Evolutionary conservation across 2,113 vertebrate species (phyloP).

Genomic region (Labrus mixtus): DNA sequence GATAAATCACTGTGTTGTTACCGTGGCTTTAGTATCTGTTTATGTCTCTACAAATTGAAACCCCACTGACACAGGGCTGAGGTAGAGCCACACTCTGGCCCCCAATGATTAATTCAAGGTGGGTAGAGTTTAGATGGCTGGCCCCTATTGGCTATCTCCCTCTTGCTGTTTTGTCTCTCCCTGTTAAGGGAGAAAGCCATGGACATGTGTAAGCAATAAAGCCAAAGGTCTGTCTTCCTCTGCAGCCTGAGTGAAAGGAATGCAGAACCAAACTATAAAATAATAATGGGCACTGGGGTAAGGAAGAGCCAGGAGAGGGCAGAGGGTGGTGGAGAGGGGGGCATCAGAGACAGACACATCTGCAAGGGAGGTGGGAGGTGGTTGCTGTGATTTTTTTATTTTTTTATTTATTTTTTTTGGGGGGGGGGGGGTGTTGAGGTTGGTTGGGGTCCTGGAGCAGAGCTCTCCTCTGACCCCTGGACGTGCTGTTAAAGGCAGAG

Average conservation of each 20-base stretch:
- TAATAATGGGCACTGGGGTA: slow-evolving; percentile 92
- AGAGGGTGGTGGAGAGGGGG: slow-evolving; percentile 59
- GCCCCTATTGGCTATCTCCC: slow-evolving; percentile 88
- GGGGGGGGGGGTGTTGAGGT: slow-evolving; percentile 45
- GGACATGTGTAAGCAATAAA: slow-evolving; percentile 99
- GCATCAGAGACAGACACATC: slow-evolving; percentile 73
- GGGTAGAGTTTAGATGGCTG: slow-evolving; percentile 93
- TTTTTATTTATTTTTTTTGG: background rate
- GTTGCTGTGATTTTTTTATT: slow-evolving; percentile 3
- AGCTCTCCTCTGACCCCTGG: slow-evolving; percentile 86
- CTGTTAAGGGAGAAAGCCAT: slow-evolving; percentile 93
- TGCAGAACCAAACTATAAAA: slow-evolving; percentile 99
- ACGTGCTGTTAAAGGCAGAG: slow-evolving; percentile 85
- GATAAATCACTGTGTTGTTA: slow-evolving; percentile 97
- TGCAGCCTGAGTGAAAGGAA: slow-evolving; percentile 94
- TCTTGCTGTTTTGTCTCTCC: slow-evolving; percentile 97
- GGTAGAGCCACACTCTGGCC: slow-evolving; percentile 89
- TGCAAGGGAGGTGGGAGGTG: slow-evolving; percentile 59
- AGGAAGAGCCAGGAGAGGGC: slow-evolving; percentile 78
- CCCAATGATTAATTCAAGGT: slow-evolving; percentile 99
- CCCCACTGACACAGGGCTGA: slow-evolving; percentile 92
- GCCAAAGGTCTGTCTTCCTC: slow-evolving; percentile 92
- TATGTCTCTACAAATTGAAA: slow-evolving; percentile 99
- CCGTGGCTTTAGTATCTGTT: slow-evolving; percentile 99
- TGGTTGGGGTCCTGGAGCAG: slow-evolving; percentile 85